Conservation (phyloP, 2,113 vertebrate species). For the Nyctibius bracteatus region DNA sequence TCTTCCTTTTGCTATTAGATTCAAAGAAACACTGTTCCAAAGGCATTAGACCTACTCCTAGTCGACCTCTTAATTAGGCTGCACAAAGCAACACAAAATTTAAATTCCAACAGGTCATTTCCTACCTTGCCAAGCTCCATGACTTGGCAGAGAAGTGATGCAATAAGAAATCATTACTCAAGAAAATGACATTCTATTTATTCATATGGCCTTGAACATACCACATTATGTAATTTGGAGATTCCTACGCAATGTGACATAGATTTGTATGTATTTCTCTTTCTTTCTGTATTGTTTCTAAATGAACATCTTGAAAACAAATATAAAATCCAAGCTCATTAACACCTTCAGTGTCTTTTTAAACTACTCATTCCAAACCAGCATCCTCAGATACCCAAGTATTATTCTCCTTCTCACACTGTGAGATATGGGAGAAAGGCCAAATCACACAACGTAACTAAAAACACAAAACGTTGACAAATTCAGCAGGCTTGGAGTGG, state of each 20-base stretch:
- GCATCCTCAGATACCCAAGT: not conserved
- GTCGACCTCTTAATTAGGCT: not conserved
- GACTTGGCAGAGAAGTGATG: constrained; percentile 11
- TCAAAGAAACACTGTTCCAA: not conserved
- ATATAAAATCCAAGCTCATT: not conserved
- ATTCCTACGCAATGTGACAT: constrained; percentile 23
- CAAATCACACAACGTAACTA: not conserved
- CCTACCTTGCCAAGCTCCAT: constrained; percentile 20
- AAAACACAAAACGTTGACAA: not conserved
- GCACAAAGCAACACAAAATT: not conserved
- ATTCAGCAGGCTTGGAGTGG: not conserved
- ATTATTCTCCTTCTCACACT: not conserved
- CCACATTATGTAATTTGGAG: not conserved
- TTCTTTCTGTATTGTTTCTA: not conserved
- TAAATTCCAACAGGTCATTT: constrained; percentile 37
- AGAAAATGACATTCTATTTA: constrained; percentile 44
- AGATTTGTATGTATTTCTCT: not conserved
- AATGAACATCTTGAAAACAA: not conserved
- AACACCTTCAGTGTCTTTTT: not conserved
- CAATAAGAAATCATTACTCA: constrained; percentile 28
- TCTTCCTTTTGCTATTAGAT: not conserved
- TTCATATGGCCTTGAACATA: constrained; percentile 1
- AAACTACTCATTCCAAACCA: not conserved
- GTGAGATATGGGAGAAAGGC: not conserved
- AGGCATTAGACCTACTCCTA: not conserved